Conservation (phyloP, 2,113 vertebrate species). For the Axis porcinus region DNA sequence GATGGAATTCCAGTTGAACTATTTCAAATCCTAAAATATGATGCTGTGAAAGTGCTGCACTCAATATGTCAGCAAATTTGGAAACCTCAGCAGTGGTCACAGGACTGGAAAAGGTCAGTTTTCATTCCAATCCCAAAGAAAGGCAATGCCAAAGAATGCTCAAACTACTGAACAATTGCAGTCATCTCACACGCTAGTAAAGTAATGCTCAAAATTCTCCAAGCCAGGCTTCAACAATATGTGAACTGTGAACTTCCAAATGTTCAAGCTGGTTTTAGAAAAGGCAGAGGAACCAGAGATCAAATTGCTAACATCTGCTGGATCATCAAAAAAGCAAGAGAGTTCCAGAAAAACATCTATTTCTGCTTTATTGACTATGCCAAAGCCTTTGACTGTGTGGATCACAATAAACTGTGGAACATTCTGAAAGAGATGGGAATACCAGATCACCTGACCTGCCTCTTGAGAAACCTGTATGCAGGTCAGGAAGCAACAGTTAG, state of each 20-base stretch:
- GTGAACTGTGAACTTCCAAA: fast-evolving
- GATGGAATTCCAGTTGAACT: background rate
- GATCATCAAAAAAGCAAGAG: background rate
- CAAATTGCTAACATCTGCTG: fast-evolving
- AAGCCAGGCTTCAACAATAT: background rate
- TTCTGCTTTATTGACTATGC: background rate
- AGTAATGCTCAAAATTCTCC: background rate
- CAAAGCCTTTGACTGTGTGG: background rate
- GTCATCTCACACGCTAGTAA: background rate
- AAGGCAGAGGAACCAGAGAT: background rate
- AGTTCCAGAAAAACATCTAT: background rate
- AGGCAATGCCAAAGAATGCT: background rate
- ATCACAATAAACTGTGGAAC: background rate
- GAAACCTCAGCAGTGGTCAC: background rate
- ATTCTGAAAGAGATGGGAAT: background rate
- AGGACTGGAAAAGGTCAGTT: background rate
- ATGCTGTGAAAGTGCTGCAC: background rate
- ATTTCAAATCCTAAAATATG: background rate
- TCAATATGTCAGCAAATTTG: background rate
- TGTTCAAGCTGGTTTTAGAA: background rate
- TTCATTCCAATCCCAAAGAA: background rate
- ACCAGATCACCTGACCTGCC: background rate
- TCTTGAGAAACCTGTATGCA: background rate
- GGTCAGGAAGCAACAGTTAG: background rate
- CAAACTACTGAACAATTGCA: fast-evolving